Evolutionary conservation across 2,797 vertebrate genomes (phyloP).

Genomic region (Macropodus opercularis): DNA sequence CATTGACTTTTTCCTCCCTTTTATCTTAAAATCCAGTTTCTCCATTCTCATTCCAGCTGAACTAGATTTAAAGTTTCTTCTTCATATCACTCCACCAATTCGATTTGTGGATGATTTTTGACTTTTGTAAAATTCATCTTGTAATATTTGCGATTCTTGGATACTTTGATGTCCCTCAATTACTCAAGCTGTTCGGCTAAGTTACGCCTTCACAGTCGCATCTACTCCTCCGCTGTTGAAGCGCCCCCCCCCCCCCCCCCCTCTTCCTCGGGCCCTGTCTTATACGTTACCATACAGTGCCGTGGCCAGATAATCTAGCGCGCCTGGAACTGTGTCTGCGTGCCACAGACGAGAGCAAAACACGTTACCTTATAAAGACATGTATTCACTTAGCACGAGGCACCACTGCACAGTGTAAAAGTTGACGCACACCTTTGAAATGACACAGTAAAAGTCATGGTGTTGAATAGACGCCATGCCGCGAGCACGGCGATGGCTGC

Average conservation of each 20-base stretch:
- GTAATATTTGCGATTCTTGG: constrained; percentile 29
- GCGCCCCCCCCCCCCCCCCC: no score
- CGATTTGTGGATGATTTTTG: constrained; percentile 7
- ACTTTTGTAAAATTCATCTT: not conserved
- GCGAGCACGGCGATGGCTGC: no score
- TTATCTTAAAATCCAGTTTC: constrained; percentile 9
- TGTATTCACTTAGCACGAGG: constrained; percentile 78
- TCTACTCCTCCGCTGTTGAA: no score
- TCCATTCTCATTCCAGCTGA: constrained; percentile 31
- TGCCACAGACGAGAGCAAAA: constrained; percentile 40
- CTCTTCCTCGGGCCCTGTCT: no score
- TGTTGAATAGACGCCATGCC: constrained; percentile 63
- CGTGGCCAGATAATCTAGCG: constrained; percentile 43
- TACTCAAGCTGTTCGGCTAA: constrained; percentile 15
- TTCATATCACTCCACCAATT: no score
- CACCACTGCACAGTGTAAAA: constrained; percentile 73
- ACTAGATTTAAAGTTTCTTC: constrained; percentile 9
- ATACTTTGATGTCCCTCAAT: constrained; percentile 16
- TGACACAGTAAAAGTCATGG: constrained; percentile 64
- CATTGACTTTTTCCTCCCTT: constrained; percentile 36
- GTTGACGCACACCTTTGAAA: constrained; percentile 68
- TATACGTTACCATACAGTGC: constrained; percentile 66
- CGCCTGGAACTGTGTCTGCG: constrained; percentile 58
- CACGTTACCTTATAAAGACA: constrained; percentile 84
- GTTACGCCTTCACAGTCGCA: no score